These are phyloP conservation scores for Amphipyra tragopoginis DNA, from an alignment of 2,888 invertebrate species.

Conservation along the genomic window DNA sequence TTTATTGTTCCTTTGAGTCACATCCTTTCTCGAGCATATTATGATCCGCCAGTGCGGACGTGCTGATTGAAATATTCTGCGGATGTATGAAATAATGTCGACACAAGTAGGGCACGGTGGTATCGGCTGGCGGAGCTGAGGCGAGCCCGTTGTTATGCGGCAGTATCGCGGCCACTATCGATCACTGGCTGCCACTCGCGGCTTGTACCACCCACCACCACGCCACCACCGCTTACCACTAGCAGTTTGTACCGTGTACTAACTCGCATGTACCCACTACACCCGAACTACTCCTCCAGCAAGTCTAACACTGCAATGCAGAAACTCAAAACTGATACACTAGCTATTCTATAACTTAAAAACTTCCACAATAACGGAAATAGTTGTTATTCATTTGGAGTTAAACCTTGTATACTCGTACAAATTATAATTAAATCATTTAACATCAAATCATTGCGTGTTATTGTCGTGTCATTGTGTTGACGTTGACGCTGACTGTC, in stretches of 20 bases:
- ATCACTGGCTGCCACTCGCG: slow-evolving; percentile 22
- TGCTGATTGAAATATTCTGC: not conserved
- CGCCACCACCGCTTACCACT: slow-evolving; percentile 9
- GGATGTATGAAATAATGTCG: slow-evolving; percentile 11
- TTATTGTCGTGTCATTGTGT: too few relatives aligned
- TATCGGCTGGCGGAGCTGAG: slow-evolving; percentile 6
- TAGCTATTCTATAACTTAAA: too few relatives aligned
- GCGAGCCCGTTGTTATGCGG: slow-evolving; percentile 39
- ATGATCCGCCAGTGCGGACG: not conserved
- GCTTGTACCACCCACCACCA: slow-evolving; percentile 31
- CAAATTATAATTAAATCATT: too few relatives aligned
- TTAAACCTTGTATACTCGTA: too few relatives aligned
- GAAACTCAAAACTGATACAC: too few relatives aligned
- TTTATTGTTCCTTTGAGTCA: too few relatives aligned
- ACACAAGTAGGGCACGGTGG: slow-evolving; percentile 11
- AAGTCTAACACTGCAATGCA: too few relatives aligned
- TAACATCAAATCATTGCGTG: too few relatives aligned
- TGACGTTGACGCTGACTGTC: too few relatives aligned
- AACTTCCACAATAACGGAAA: too few relatives aligned
- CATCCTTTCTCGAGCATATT: not conserved
- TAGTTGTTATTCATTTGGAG: too few relatives aligned
- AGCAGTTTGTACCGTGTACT: not conserved
- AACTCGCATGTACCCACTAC: not conserved
- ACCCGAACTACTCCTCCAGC: too few relatives aligned
- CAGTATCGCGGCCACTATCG: slow-evolving; percentile 44